Evolutionary conservation across 2,113 vertebrate genomes (phyloP), one percentile per base, ranked within the genome.

Genomic region (Aplodontia rufa): DNA sequence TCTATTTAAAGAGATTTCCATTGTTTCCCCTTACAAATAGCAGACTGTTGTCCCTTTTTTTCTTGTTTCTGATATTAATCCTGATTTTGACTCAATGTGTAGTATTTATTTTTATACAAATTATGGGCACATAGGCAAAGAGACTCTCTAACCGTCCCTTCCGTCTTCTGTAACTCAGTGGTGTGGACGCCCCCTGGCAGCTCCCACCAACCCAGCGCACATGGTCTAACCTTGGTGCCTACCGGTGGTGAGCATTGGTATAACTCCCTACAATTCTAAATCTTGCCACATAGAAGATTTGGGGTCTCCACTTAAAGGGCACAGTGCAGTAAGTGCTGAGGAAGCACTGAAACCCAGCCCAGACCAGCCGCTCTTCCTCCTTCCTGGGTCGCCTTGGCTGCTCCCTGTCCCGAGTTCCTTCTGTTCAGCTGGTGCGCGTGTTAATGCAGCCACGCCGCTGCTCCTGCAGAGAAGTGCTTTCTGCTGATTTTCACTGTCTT

Each of bases 21-120:
- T 82, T 88, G 0, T 91, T 96, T 82, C 91, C 64, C 68, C 96
- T 97, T 95, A 96, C 96, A 78, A 85, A 90, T 93, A 81, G 45
- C 72, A 93, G 90, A 84, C 26, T 80, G 24, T 42, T 88, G 14
- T 42, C n/a, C 81, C 40, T 24, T 92, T 92, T 94, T 42, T 60
- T 69, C 87, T 96, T 40, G 20, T 90, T 91, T 93, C 35, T 95
- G 66, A 86, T 96, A 96, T 75, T 79, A 95, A 60, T 47, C 60
- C 89, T 87, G 68, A 93, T 91, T 96, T 97, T 71, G 62, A 53
- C 45, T 98, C 93, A 97, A 95, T 96, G 96, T 90, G 74, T 97
- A 92, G 83, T 96, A 89, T 76, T 96, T 97, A 98, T 98, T 95
- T 69, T 95, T 97, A 91, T 97, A 81, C 83, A 91, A 90, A 97